phyloP scores from a whole-genome alignment of 2,797 vertebrate genomes.

The Coregonus ussuriensis region DNA sequence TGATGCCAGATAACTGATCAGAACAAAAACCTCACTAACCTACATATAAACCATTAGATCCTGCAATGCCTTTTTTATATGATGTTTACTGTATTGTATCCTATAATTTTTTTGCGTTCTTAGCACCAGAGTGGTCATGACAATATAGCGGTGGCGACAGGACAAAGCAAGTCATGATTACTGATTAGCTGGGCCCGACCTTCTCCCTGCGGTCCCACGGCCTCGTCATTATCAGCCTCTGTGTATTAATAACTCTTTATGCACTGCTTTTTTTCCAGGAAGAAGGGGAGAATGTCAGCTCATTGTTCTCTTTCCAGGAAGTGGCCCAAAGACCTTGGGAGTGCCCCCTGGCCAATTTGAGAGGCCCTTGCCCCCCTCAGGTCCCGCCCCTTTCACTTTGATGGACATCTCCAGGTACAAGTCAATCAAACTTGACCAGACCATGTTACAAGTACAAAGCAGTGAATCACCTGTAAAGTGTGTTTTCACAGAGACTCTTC shows the following conservation, averaged over 20 bases:
- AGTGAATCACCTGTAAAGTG: slow-evolving; percentile 45
- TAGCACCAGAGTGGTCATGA: neutral
- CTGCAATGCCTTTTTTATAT: neutral
- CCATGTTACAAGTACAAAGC: slow-evolving; percentile 30
- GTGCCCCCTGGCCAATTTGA: slow-evolving; percentile 27
- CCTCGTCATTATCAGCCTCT: slow-evolving; percentile 42
- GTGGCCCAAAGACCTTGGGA: slow-evolving; percentile 40
- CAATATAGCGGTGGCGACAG: neutral
- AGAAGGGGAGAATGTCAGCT: slow-evolving; percentile 60
- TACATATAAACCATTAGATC: neutral
- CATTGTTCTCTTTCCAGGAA: slow-evolving; percentile 71
- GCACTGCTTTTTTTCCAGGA: slow-evolving; percentile 55
- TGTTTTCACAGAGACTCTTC: slow-evolving; percentile 45
- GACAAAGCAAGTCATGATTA: neutral
- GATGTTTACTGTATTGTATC: neutral
- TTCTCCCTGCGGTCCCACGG: slow-evolving; percentile 23
- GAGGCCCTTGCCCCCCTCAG: slow-evolving; percentile 29
- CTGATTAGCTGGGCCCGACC: slow-evolving; percentile 24
- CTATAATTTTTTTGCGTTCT: neutral
- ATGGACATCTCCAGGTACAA: slow-evolving; percentile 42
- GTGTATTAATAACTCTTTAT: slow-evolving; percentile 69
- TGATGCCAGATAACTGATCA: neutral
- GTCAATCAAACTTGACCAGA: slow-evolving; percentile 49
- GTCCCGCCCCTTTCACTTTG: slow-evolving; percentile 24
- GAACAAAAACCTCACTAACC: neutral